Percentiles rank a stretch among this genome's conserved stretches.
These are phyloP conservation scores for Microctonus hyperodae DNA, from an alignment of 2,888 invertebrate genomes.

Conservation along the genomic window DNA sequence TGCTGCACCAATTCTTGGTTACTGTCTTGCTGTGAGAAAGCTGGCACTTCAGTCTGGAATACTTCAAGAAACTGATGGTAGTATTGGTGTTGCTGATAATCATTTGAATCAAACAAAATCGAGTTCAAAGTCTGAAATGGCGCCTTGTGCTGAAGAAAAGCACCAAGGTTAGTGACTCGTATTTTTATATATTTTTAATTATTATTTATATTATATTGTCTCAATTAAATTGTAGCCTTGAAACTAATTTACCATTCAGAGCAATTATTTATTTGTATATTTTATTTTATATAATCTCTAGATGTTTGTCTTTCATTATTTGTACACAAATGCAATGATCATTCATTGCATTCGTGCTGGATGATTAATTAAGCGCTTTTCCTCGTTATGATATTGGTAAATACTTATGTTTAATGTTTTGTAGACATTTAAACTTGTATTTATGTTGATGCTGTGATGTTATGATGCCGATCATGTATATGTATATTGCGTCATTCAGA, in stretches of 20 bases:
- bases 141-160: conserved; percentile 67
- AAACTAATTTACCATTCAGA: too few species aligned
- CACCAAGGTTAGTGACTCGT: conserved; percentile 59
- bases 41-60: conserved; percentile 53
- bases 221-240: too few species aligned
- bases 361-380: not conserved
- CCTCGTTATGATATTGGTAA: not conserved
- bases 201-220: not conserved
- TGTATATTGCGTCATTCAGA: conserved; percentile 9
- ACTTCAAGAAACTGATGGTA: conserved; percentile 41
- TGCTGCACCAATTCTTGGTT: conserved; percentile 54
- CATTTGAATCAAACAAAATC: conserved; percentile 62
- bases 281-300: not conserved
- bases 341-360: too few species aligned
- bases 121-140: conserved; percentile 61
- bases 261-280: too few species aligned
- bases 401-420: not conserved
- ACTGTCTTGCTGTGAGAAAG: conserved; percentile 54
- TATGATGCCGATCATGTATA: not conserved
- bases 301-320: not conserved
- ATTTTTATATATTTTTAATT: not conserved
- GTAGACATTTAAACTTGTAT: not conserved
- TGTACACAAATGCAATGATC: not conserved
- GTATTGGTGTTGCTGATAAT: conserved; percentile 60
- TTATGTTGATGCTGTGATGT: not conserved